phyloP scores from a whole-genome alignment of 2,113 vertebrate species.

The Ageneiosus marmoratus region DNA sequence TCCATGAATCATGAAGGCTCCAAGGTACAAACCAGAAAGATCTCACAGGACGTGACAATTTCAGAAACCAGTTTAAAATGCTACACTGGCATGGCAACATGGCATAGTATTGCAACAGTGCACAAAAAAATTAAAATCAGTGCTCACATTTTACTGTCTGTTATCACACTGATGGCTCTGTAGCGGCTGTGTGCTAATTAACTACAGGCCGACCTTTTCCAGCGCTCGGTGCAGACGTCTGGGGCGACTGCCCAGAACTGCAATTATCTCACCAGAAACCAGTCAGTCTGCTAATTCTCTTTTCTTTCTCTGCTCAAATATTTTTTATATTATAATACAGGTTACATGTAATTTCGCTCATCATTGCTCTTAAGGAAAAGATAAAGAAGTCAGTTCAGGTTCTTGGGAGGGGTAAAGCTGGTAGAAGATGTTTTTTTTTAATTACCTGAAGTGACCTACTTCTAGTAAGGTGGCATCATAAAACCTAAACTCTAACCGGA shows the following conservation, averaged over 20 bases:
- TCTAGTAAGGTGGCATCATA: not conserved
- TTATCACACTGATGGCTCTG: not conserved
- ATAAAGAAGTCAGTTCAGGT: not conserved
- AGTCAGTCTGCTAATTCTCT: not conserved
- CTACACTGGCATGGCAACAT: not conserved
- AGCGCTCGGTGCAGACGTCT: not conserved
- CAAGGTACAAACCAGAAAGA: not conserved
- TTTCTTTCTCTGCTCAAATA: not conserved
- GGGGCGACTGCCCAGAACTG: not conserved
- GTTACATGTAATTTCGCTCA: not conserved
- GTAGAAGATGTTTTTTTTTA: not conserved
- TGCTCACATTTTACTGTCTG: conserved; percentile 14
- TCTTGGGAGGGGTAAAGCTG: not conserved
- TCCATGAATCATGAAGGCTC: not conserved
- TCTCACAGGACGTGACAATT: not conserved
- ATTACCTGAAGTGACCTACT: not conserved
- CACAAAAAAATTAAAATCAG: not conserved
- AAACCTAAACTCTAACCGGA: not conserved
- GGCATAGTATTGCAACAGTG: not conserved
- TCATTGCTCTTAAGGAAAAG: not conserved
- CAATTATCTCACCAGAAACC: conserved; percentile 15
- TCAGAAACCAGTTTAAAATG: not conserved
- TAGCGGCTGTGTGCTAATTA: conserved; percentile 1
- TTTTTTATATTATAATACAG: not conserved
- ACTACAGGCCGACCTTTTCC: conserved; percentile 17